Evolutionary conservation across 2,797 vertebrate species (phyloP), one percentile per base, ranked within the genome.

Genomic region (Pantherophis vulpinus): DNA sequence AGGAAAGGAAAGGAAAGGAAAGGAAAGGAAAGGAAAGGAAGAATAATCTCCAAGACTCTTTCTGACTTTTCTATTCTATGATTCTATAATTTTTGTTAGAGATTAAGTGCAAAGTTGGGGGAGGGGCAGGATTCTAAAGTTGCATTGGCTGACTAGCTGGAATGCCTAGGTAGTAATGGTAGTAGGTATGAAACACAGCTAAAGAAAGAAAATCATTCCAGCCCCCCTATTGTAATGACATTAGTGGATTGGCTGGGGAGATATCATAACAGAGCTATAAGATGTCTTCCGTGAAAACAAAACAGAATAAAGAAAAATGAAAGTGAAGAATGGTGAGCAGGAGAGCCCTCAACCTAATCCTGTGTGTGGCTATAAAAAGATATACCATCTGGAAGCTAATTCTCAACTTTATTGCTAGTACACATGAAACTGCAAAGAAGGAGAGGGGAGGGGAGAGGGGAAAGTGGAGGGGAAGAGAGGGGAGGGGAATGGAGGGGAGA

Each of bases 311-410:
- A 95, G 90, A 94, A 54, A 95, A 97, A 95, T 96, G 94, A 94
- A 96, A 94, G 14, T 94, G 91, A 89, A 93, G 54, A 92, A 59
- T 79, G 94, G 89, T 94, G 96, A 92, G 91, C 94, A 94, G 14
- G 95, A 94, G 95, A 94, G 54, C 74, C 92, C 94, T 91, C 95
- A 96, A 96, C 92, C 95, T 96, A 95, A 95, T 96, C 95, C 95
- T 94, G 90, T 42, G 61, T 79, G 94, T 93, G 96, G 70, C 96
- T 97, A 93, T 95, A 96, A 97, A 97, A 97, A 96, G 92, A 70
- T 29, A 95, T 95, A 92, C 96, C 97, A 97, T 97, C 97, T 97
- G 97, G 95, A 96, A 95, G 54, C n/a, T 95, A 92, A 93, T 95
- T 95, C 94, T 93, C 79, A 93, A 95, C 95, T 95, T 90, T 94